Evolutionary conservation across 2,888 invertebrate species (phyloP).

Genomic region (Leptinotarsa peninsularis): DNA sequence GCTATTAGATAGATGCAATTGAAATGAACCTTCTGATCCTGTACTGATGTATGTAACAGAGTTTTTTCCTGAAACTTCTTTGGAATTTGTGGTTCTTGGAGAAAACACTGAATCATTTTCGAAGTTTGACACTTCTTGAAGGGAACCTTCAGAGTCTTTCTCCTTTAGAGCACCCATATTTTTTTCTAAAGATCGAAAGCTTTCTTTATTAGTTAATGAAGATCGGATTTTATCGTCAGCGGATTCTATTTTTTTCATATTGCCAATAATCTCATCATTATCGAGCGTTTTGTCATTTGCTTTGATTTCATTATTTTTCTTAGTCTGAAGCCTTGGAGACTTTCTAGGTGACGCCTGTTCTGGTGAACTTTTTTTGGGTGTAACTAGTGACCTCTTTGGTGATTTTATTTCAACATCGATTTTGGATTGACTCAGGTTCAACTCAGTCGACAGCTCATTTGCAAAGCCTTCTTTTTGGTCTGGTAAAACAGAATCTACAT

Average conservation of each 20-base stretch:
- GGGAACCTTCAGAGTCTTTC: neutral
- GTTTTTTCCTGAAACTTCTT: neutral
- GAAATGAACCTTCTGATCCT: constrained; percentile 46
- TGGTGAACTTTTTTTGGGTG: neutral
- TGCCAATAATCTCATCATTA: no score
- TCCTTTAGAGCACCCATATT: neutral
- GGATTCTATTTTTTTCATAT: neutral
- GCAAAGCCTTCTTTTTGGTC: no score
- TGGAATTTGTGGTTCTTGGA: neutral
- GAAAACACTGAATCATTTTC: constrained; percentile 10
- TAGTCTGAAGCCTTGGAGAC: constrained; percentile 44
- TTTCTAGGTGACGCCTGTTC: constrained; percentile 27
- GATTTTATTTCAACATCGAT: neutral
- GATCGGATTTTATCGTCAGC: neutral
- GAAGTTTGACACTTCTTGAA: neutral
- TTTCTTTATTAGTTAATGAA: neutral
- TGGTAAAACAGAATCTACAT: neutral
- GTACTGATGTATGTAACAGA: constrained; percentile 23
- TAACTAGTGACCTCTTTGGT: neutral
- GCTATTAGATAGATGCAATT: constrained; percentile 36
- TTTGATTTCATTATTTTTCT: constrained; percentile 17
- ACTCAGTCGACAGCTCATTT: no score
- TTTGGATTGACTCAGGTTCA: neutral
- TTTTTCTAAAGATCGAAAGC: neutral
- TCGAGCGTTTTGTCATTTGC: neutral